Evolutionary conservation across 2,113 vertebrate genomes (phyloP).

Genomic region (Bothrops jararaca): DNA sequence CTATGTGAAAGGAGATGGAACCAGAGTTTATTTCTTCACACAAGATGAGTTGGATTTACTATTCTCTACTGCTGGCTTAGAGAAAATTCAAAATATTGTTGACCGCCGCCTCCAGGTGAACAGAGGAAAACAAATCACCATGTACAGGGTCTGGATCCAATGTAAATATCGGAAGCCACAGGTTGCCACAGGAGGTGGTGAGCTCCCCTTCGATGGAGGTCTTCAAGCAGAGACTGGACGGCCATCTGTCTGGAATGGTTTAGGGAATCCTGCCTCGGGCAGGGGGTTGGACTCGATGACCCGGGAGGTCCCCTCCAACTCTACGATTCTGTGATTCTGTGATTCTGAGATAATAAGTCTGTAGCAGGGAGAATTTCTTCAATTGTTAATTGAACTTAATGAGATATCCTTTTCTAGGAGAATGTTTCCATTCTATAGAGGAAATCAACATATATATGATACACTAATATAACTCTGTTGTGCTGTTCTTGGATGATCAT

Average conservation of each 20-base stretch:
- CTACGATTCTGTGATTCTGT: no score
- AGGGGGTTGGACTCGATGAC: no score
- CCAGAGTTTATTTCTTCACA: constrained; percentile 96
- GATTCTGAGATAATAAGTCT: fast-evolving
- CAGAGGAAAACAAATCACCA: constrained; percentile 91
- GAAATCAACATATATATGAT: background rate
- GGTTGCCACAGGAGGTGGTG: no score
- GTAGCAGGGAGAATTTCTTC: background rate
- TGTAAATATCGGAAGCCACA: constrained; percentile 87
- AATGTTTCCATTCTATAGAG: no score
- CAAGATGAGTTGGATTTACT: constrained; percentile 89
- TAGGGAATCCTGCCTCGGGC: no score
- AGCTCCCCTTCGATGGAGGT: no score
- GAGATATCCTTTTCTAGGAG: background rate
- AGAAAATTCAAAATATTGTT: constrained; percentile 91
- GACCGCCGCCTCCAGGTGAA: constrained; percentile 94
- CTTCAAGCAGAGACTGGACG: no score
- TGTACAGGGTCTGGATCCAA: constrained; percentile 98
- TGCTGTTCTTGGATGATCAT: background rate
- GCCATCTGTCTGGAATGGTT: no score
- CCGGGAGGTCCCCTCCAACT: no score
- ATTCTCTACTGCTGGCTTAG: constrained; percentile 81
- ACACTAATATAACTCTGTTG: background rate
- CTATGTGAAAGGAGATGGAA: constrained; percentile 96
- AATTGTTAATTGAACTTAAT: background rate